Evolutionary conservation across 35 echinoderm and acorn worm genomes (phyloP).

Genomic region (Apostichopus parvimensis): DNA sequence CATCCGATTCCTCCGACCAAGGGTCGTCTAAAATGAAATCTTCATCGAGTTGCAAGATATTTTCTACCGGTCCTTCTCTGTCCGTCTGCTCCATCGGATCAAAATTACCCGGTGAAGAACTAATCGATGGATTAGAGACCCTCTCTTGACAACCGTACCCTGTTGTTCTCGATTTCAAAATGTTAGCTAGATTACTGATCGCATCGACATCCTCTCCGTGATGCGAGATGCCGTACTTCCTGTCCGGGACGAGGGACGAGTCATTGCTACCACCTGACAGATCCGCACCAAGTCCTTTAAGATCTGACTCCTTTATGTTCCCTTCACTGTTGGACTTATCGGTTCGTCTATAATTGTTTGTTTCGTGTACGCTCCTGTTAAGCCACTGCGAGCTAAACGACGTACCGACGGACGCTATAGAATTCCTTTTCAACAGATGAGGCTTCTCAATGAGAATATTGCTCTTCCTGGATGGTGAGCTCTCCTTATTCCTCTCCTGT

Average conservation of each 20-base stretch:
- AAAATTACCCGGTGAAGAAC: background rate
- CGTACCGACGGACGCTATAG: slow-evolving; percentile 16
- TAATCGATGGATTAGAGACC: background rate
- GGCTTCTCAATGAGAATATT: background rate
- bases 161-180: background rate
- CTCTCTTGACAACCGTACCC: background rate
- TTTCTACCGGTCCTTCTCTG: background rate
- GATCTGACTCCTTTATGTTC: background rate
- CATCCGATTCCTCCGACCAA: slow-evolving; percentile 65
- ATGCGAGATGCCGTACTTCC: background rate
- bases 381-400: background rate
- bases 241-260: background rate
- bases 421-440: slow-evolving; percentile 43
- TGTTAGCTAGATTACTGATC: background rate
- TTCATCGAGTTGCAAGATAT: background rate
- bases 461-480: background rate
- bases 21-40: slow-evolving; percentile 73
- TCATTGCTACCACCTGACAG: background rate
- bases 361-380: background rate
- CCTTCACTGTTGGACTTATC: slow-evolving; percentile 29
- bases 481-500: background rate
- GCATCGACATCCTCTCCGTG: background rate
- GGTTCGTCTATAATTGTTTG: background rate
- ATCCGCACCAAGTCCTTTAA: background rate
- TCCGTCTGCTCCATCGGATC: background rate